Evolutionary conservation across 2,888 invertebrate genomes (phyloP), one percentile per base, ranked within the genome.

Genomic region (Chouioia cunea): DNA sequence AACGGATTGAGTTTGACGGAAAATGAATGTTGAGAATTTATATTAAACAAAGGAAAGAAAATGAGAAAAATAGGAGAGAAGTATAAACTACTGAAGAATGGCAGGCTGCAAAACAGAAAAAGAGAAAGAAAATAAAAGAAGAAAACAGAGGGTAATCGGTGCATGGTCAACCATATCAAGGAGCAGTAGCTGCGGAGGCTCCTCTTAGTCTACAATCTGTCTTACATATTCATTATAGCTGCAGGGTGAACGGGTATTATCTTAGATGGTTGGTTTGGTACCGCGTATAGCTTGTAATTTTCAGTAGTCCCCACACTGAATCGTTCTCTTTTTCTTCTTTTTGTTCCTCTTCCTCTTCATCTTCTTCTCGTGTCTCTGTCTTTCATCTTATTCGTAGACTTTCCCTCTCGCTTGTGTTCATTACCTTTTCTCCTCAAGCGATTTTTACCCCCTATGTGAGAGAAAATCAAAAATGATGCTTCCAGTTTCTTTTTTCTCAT

Each of bases 181-280:
- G 82, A 81, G 84, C 83, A 78, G 84, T 83, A 85, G 83, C 82
- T 74, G 43, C 79, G 77, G 80, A 82, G 81, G 82, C 81, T 83
- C 80, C 83, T 83, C 83, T 85, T 85, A 83, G 83, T 80, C 83
- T 83, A 84, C 84, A 85, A 85, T 84, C 84, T 83, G 84, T 84
- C 85, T 84, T 85, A 85, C 85, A 85, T 85, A 85, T 85, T 85
- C 85, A 85, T 85, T 85, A 85, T 85, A 81, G 84, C 85, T 83
- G 76, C 78, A 81, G 85, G 84, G 82, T 80, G 81, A 83, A 80
- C 82, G 77, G 82, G 84, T 83, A 85, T 85, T 85, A 85, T 85
- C 84, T 84, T 81, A 83, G 84, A 84, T 83, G 82, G 83, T 83
- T 80, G 82, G 82, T 84, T 83, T 83, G 81, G 79, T 81, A 81